Evolutionary conservation across 1,140 invertebrate species (phyloP), one percentile per base, ranked within the genome.

Genomic region (Riptortus pedestris): DNA sequence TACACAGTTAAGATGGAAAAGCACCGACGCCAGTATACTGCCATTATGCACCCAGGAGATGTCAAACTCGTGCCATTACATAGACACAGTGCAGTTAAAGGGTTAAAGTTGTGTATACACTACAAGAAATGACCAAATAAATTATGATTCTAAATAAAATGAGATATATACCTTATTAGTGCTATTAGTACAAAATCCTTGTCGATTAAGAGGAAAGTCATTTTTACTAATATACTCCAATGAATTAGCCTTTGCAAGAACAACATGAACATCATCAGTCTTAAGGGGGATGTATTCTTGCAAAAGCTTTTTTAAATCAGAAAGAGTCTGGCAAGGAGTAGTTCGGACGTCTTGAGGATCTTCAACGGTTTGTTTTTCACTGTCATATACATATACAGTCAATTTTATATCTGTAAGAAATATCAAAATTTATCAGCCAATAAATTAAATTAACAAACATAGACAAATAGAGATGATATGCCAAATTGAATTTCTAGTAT

Each of bases 371-470:
- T 83, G 81, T 29, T 72, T 78, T 38, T 78, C 73, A 20, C 85
- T 66, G 74, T 87, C 81, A 57, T 87, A 78, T 26, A 80, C 70
- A 73, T 79, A 85, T 3, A 86, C 79, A 74, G 83, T 84, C 66
- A 84, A 80, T 45, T 79, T 79, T 14, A 83, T 73, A 67, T 76
- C 79, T 81, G 63, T 14, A 70, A 72, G 67, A n/a, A 7, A 38
- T 7, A 38, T n/a, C n/a, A n/a, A n/a, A 55, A 63, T 66, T 63
- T 66, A 29, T 26, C 5, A 67, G 11, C 38, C 65, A 57, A 48
- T 22, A 33, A 62, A 65, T 62, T 2, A 28, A n/a, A 43, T 24
- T 9, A 57, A 51, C 26, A 72, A n/a, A n/a, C n/a, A n/a, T n/a
- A n/a, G n/a, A n/a, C n/a, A n/a, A n/a, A n/a, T n/a, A n/a, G n/a